A percentile compares a stretch with the other conserved stretches of the same genome.
Evolutionary conservation across 2,888 invertebrate species (phyloP).

Genomic region (Microplitis deprimator): DNA sequence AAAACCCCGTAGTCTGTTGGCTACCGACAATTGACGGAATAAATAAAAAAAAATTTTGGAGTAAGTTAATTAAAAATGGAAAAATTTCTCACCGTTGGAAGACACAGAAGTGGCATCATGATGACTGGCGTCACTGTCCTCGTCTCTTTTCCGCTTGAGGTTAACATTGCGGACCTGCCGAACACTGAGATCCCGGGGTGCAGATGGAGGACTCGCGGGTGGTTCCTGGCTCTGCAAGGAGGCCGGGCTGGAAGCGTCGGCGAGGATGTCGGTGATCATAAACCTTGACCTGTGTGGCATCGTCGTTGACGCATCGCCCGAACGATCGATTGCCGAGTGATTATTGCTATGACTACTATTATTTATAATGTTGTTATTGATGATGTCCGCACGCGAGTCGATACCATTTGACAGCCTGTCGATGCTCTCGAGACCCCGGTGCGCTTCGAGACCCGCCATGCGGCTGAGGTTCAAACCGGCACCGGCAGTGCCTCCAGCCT

Average conservation of each 20-base stretch:
- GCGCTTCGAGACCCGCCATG: constrained; percentile 64
- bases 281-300: constrained; percentile 83
- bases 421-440: constrained; percentile 55
- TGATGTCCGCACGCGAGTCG: constrained; percentile 54
- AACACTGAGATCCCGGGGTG: constrained; percentile 75
- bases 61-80: not conserved
- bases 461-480: constrained; percentile 67
- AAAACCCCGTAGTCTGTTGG: not conserved
- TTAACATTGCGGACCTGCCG: constrained; percentile 73
- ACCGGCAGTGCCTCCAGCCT: constrained; percentile 42
- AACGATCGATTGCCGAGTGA: constrained; percentile 9
- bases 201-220: constrained; percentile 72
- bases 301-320: constrained; percentile 59
- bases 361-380: constrained; percentile 25
- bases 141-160: constrained; percentile 76
- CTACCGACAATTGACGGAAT: too few relatives aligned
- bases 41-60: not conserved
- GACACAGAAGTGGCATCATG: constrained; percentile 73
- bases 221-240: constrained; percentile 63
- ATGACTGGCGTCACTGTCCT: constrained; percentile 73
- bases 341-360: constrained; percentile 46
- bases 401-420: constrained; percentile 61
- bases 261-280: constrained; percentile 92
- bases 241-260: constrained; percentile 72
- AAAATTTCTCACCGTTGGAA: constrained; percentile 72